Evolutionary conservation across 2,797 vertebrate genomes (phyloP), one percentile per base, ranked within the genome.

Genomic region (Galaxias olidus): DNA sequence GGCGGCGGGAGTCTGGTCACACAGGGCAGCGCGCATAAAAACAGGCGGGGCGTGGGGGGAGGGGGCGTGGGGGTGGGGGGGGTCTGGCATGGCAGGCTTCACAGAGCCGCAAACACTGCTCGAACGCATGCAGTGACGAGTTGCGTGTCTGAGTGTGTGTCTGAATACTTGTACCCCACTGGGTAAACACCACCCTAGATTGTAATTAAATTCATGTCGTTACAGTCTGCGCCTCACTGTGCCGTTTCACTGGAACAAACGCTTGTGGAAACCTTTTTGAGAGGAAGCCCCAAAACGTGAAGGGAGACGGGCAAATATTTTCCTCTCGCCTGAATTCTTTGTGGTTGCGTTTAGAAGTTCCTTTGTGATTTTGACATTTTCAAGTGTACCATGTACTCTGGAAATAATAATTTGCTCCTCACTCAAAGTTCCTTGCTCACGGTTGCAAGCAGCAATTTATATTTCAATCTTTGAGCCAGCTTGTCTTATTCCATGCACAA

Each of bases 191-290:
- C 77, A 78, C 78, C 79, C 74, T 68, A 73, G 57, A 79, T 75
- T 73, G 77, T 82, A 85, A 90, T 92, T 88, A 83, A 82, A 79
- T 87, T 84, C 74, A 81, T 75, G 67, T 83, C 43, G 56, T 76
- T 76, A 72, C 73, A 75, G 68, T 68, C 61, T 72, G 71, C 71
- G 68, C 80, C 78, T 77, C 62, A 62, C 64, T 71, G 76, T 68
- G 69, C 77, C 80, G 81, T 79, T 76, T 74, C 71, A 63, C 44
- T 30, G 51, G 77, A 81, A 87, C 76, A 87, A 86, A 87, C 71
- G 20, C 30, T 72, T 85, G 70, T 68, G 71, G 79, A 68, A 83
- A 63, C 50, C 49, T 68, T 63, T 71, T 48, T 66, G 10, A 46
- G 44, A 40, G 55, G 40, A 64, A 44, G 42, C 73, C 64, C 64